Evolutionary conservation across 2,797 vertebrate species (phyloP).

Genomic region (Kryptopterus vitreolus): DNA sequence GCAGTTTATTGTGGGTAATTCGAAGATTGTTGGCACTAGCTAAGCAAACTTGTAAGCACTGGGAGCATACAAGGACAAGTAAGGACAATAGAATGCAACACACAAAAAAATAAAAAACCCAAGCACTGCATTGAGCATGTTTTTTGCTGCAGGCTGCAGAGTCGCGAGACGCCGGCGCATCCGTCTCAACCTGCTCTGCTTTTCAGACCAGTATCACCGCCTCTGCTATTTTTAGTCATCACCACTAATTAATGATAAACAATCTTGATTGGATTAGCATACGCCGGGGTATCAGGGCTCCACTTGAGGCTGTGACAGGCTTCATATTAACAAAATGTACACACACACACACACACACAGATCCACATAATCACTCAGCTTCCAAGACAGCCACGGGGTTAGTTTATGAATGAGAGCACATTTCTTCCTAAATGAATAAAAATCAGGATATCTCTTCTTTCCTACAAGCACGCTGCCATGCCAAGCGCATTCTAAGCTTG

Average conservation of each 20-base stretch:
- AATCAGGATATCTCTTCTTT: slow-evolving; percentile 3
- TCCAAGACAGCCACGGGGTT: slow-evolving; percentile 17
- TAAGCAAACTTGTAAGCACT: neutral
- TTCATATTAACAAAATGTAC: slow-evolving; percentile 40
- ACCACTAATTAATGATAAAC: slow-evolving; percentile 58
- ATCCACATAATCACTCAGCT: slow-evolving; percentile 25
- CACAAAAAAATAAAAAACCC: neutral
- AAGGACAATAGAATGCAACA: slow-evolving; percentile 21
- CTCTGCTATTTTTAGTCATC: slow-evolving; percentile 53
- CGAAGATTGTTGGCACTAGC: neutral
- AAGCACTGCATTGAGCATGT: neutral
- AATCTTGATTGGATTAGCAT: slow-evolving; percentile 51
- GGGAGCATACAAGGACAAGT: neutral
- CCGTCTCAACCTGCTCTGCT: slow-evolving; percentile 14
- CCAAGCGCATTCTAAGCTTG: neutral
- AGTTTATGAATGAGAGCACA: slow-evolving; percentile 16
- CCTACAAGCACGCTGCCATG: neutral
- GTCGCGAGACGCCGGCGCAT: neutral
- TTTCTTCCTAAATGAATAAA: slow-evolving; percentile 29
- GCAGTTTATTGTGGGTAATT: slow-evolving; percentile 16
- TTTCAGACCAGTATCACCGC: slow-evolving; percentile 48
- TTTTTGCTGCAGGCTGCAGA: slow-evolving; percentile 23
- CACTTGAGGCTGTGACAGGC: slow-evolving; percentile 37
- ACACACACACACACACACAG: slow-evolving; percentile 28
- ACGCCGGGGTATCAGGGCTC: slow-evolving; percentile 40